Evolutionary conservation across 2,888 invertebrate species (phyloP).

Genomic region (Cotesia congregata): DNA sequence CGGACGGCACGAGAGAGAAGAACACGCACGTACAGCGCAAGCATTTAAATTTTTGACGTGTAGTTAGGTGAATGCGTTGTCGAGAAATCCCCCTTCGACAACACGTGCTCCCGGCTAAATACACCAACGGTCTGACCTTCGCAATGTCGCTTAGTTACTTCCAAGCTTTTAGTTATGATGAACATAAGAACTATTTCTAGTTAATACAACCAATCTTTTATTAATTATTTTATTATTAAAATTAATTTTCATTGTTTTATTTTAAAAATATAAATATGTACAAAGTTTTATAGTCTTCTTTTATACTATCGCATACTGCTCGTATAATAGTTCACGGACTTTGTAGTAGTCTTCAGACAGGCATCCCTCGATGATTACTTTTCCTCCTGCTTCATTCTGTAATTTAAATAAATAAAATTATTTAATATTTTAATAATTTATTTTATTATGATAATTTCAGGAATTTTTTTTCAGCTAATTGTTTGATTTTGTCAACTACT

Average conservation of each 20-base stretch:
- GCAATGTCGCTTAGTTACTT: conserved; percentile 21
- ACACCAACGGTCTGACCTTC: conserved; percentile 35
- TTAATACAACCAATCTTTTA: background rate
- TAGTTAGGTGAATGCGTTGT: conserved; percentile 16
- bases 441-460: background rate
- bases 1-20: conserved; percentile 39
- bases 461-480: background rate
- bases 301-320: conserved; percentile 96
- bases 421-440: conserved; percentile 21
- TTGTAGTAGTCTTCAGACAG: conserved; percentile 95
- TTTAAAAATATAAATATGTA: conserved; percentile 12
- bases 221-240: conserved; percentile 1
- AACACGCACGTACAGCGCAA: conserved; percentile 51
- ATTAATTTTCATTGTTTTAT: background rate
- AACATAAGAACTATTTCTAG: conserved; percentile 11
- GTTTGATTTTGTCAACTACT: too few species aligned
- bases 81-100: conserved; percentile 34
- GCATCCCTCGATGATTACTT: conserved; percentile 93
- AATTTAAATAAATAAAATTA: conserved; percentile 61
- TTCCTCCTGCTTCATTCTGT: conserved; percentile 92
- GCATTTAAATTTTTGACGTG: conserved; percentile 65
- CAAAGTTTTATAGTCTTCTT: conserved; percentile 41
- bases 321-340: conserved; percentile 92
- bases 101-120: conserved; percentile 46
- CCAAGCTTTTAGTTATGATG: background rate